Evolutionary conservation across 1,140 invertebrate species (phyloP).

Genomic region (Belonocnema kinseyi): DNA sequence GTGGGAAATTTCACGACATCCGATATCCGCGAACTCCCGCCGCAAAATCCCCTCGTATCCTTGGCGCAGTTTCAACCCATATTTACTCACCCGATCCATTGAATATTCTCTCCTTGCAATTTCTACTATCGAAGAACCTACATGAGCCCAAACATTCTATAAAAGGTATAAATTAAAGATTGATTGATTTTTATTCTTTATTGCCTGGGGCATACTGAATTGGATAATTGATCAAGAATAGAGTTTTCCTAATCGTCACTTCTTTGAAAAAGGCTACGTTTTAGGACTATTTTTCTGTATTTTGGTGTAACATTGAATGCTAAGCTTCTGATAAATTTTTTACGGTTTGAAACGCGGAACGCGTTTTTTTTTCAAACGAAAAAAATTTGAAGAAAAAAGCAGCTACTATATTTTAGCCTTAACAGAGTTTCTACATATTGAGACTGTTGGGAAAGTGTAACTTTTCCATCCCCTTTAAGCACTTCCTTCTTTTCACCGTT

Average conservation of each 20-base stretch:
- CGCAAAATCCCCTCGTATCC: constrained; percentile 35
- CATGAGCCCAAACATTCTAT: background rate
- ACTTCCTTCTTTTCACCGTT: constrained; percentile 4
- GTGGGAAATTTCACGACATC: constrained; percentile 52
- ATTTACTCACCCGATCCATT: constrained; percentile 47
- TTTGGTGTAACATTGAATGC: too few relatives aligned
- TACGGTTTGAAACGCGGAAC: background rate
- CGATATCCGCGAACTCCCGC: constrained; percentile 39
- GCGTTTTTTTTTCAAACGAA: too few relatives aligned
- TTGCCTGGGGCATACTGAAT: too few relatives aligned
- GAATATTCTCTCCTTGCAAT: constrained; percentile 42
- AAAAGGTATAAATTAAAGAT: too few relatives aligned
- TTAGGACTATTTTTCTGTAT: too few relatives aligned
- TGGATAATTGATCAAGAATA: too few relatives aligned
- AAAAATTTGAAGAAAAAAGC: background rate
- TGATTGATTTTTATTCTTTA: too few relatives aligned
- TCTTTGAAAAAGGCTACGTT: too few relatives aligned
- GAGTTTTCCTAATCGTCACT: too few relatives aligned
- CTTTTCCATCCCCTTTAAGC: constrained; percentile 3
- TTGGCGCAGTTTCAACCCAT: constrained; percentile 47
- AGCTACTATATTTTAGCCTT: background rate
- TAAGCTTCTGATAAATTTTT: too few relatives aligned
- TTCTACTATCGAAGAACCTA: constrained; percentile 25
- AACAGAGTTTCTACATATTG: background rate
- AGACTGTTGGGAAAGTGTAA: too few relatives aligned